Conservation (phyloP, 1,140 invertebrate species). For the Penaeus japonicus region DNA sequence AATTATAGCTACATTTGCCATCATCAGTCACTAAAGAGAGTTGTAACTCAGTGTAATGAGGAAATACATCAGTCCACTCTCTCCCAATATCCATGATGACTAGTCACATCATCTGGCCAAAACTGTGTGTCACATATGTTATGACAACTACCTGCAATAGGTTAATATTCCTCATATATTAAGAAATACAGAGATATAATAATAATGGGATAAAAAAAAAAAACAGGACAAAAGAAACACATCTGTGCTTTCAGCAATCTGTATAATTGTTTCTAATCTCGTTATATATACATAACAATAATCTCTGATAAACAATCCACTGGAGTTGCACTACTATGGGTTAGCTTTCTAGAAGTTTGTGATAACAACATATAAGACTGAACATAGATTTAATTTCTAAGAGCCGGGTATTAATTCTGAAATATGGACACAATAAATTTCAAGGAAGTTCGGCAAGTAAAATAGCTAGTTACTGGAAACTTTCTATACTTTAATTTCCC, state of each 20-base stretch:
- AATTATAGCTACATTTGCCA: too few species aligned
- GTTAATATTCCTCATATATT: too few species aligned
- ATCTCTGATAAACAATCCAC: constrained; percentile 53
- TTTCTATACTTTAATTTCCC: background rate
- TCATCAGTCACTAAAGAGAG: too few species aligned
- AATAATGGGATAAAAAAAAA: too few species aligned
- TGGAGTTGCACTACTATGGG: constrained; percentile 41
- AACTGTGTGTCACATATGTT: too few species aligned
- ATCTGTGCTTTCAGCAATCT: constrained; percentile 24
- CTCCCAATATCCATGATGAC: too few species aligned
- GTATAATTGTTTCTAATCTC: constrained; percentile 29
- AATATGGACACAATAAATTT: constrained; percentile 36
- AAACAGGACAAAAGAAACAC: background rate
- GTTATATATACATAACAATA: constrained; percentile 53
- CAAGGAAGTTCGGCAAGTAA: constrained; percentile 26
- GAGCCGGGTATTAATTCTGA: constrained; percentile 44
- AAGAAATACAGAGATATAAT: too few species aligned
- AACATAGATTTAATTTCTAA: constrained; percentile 42
- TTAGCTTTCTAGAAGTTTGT: constrained; percentile 50
- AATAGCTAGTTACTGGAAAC: constrained; percentile 37
- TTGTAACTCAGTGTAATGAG: too few species aligned
- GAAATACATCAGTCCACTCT: too few species aligned
- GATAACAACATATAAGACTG: constrained; percentile 39
- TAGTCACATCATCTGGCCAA: too few species aligned
- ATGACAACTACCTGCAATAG: too few species aligned